Evolutionary conservation across 1,140 invertebrate genomes (phyloP), one percentile per base, ranked within the genome.

Genomic region (Aphis gossypii): DNA sequence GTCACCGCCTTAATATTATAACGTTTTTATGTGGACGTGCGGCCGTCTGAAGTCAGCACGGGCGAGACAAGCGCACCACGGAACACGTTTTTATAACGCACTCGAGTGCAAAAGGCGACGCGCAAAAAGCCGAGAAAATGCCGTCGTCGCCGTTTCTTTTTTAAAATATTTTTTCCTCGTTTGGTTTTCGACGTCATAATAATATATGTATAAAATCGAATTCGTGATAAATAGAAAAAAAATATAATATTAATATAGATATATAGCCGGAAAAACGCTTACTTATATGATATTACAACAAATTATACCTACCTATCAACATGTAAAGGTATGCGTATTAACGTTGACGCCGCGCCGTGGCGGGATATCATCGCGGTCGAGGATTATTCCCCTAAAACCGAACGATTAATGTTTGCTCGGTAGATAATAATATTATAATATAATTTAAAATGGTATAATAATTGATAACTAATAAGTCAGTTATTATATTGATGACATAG

Each of bases 1-100:
- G 60, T 20, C 30, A 1, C 14, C 11, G 3, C 60, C n/a, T n/a
- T 18, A 76, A 76, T 76, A n/a, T 76, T 76, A 76, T 76, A 76
- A 76, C 30, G n/a, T 76, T 76, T 76, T 60, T 76, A 76, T n/a
- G n/a, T n/a, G 60, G n/a, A 76, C 60, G 60, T 68, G 60, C 60
- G 30, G 11, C 30, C 60, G 60, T 3, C n/a, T 76, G 30, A 23
- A n/a, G n/a, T 35, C n/a, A 14, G 14, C 4, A 30, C 30, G 60
- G 60, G n/a, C 38, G 38, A 76, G n/a, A 76, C 60, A 76, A 30
- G 60, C 14, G n/a, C 14, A n/a, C n/a, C 60, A n/a, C n/a, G 60
- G 14, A 76, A 76, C n/a, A 76, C 60, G 60, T 76, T 76, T 76
- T 76, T 76, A n/a, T 76, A n/a, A 18, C 30, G 30, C 60, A 76